A percentile compares a stretch with the other conserved stretches of the same genome.
phyloP scores from a whole-genome alignment of 2,797 vertebrate genomes.

The Darevskia nairensis region DNA sequence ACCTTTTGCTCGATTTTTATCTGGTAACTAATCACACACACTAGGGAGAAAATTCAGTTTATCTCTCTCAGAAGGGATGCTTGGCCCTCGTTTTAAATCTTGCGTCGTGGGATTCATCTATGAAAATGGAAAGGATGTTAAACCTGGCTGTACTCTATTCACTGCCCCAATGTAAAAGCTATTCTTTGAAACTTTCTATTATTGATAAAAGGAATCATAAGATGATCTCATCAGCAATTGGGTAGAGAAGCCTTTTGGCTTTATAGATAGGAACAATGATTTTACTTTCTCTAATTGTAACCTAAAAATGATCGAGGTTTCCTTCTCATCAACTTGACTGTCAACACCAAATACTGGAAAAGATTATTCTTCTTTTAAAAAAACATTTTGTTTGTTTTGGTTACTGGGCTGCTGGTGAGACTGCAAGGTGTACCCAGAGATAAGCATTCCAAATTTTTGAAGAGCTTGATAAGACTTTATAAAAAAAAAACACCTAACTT shows the following conservation, averaged over 20 bases:
- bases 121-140: conserved; percentile 4
- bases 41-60: not conserved
- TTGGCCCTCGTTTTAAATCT: not conserved
- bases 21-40: not conserved
- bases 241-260: not conserved
- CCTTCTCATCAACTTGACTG: conserved; percentile 42
- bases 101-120: rapidly evolving
- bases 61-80: not conserved
- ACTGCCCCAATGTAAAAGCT: not conserved
- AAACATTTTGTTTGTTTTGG: conserved; percentile 67
- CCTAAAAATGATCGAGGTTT: not conserved
- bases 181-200: not conserved
- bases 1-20: not conserved
- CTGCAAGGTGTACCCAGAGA: conserved; percentile 77
- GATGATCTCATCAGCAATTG: not conserved
- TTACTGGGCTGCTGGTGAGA: conserved; percentile 71
- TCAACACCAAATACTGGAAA: conserved; percentile 53
- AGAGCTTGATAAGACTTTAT: conserved; percentile 73
- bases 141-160: not conserved
- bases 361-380: conserved; percentile 38
- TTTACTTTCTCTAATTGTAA: conserved; percentile 46
- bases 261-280: conserved; percentile 7
- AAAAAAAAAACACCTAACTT: conserved; percentile 52
- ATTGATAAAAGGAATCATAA: not conserved
- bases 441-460: conserved; percentile 78